These are phyloP conservation scores for Mionectes macconnelli DNA, from an alignment of 2,113 vertebrate genomes.

Conservation along the genomic window DNA sequence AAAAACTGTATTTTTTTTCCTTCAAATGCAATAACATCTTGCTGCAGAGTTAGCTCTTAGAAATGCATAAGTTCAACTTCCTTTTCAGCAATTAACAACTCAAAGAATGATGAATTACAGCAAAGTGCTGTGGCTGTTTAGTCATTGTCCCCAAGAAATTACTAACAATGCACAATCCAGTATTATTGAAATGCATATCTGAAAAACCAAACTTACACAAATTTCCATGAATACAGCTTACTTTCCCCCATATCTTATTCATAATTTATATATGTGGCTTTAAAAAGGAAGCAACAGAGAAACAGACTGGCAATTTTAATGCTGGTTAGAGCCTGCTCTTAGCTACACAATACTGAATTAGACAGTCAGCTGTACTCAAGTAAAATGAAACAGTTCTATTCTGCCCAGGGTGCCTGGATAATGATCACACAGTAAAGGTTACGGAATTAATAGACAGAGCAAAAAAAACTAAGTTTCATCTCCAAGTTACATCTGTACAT, in stretches of 20 bases:
- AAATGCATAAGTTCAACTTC: not conserved
- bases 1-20: not conserved
- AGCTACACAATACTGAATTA: not conserved
- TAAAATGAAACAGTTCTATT: not conserved
- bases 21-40: not conserved
- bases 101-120: not conserved
- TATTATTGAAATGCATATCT: not conserved
- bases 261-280: not conserved
- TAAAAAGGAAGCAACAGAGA: not conserved
- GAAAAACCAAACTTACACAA: not conserved
- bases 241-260: not conserved
- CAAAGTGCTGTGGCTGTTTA: not conserved
- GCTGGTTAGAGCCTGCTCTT: not conserved
- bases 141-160: not conserved
- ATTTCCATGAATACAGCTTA: not conserved
- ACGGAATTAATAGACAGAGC: not conserved
- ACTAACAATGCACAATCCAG: fast-evolving
- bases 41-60: not conserved
- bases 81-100: not conserved
- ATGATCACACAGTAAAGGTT: not conserved
- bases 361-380: not conserved
- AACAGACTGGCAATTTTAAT: not conserved
- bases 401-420: not conserved
- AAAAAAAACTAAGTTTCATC: not conserved
- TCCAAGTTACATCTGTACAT: not conserved